Evolutionary conservation across 2,888 invertebrate species (phyloP), one percentile per base, ranked within the genome.

Genomic region (Drosophila helvetica): DNA sequence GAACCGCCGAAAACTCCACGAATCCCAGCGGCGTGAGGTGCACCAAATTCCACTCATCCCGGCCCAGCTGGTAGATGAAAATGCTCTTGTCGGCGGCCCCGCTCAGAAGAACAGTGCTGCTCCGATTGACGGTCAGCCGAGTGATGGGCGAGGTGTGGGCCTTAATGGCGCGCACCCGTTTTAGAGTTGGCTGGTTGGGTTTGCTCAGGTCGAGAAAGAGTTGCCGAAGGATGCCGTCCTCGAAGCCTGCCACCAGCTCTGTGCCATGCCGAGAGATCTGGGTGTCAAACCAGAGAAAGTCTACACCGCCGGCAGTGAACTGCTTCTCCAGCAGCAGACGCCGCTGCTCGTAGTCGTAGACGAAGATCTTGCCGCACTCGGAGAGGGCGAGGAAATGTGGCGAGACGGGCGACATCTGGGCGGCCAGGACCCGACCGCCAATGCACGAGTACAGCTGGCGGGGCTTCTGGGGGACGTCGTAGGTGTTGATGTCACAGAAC

Each of bases 321-420:
- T 93, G 93, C 75, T 95, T 93, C 71, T 94, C 93, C 27, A 95
- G 93, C 8, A 96, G 89, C 15, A 96, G 91, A 25, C 91, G 91
- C 78, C 94, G 94, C 0, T 91, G 91, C 0, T 93, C 86, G 69
- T 96, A 96, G 87, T 96, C 94, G 87, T 96, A 96, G 2, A 97
- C 92, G 77, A 95, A 94, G 2, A 98, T 89, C 58, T 94, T 94
- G 5, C 97, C 96, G 75, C 96, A 96, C 71, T 92, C 92, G 0
- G 97, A 97, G 0, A 96, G 93, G 0, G 96, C 95, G 4, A 95
- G 94, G 3, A 97, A 90, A 72, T 96, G 94, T 0, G 95, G 93
- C 12, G 95, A 94, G 67, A 94, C 93, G 0, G 96, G 95, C 15
- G 96, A 94, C 0, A 94, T 92, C 25, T 94, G 95, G 90, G 96